These are phyloP conservation scores for Agrochola circellaris DNA, from an alignment of 2,888 invertebrate genomes.

Conservation along the genomic window DNA sequence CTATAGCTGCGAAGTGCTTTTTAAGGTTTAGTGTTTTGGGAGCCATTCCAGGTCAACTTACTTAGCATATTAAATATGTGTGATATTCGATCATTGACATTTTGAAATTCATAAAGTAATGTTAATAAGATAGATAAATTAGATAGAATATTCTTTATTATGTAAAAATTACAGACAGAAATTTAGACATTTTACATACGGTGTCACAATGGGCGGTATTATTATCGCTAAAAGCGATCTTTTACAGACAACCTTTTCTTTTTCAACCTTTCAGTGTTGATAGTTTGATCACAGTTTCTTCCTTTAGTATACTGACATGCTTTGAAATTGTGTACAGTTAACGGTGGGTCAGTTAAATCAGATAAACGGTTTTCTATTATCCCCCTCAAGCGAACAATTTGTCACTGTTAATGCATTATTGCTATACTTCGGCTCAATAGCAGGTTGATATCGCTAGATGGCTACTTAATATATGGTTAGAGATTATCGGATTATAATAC, in stretches of 20 bases:
- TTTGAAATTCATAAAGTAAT: conserved; percentile 2
- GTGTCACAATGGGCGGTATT: too few relatives aligned
- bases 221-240: too few relatives aligned
- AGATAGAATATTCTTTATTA: too few relatives aligned
- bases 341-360: conserved; percentile 42
- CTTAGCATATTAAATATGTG: not conserved
- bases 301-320: conserved; percentile 15
- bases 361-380: conserved; percentile 54
- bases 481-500: conserved; percentile 35
- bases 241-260: too few relatives aligned
- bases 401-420: conserved; percentile 54
- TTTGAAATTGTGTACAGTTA: conserved; percentile 37
- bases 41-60: not conserved
- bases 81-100: not conserved
- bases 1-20: too few relatives aligned
- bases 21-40: not conserved
- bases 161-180: too few relatives aligned
- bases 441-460: conserved; percentile 14
- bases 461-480: conserved; percentile 15
- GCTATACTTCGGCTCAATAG: conserved; percentile 44
- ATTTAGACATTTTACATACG: too few relatives aligned
- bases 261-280: not conserved
- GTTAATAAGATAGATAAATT: not conserved
- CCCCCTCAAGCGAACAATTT: conserved; percentile 50
- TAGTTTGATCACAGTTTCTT: conserved; percentile 2